Evolutionary conservation across 92 coral and sea anemone genomes (phyloP).

Genomic region (Bergia puertoricense): DNA sequence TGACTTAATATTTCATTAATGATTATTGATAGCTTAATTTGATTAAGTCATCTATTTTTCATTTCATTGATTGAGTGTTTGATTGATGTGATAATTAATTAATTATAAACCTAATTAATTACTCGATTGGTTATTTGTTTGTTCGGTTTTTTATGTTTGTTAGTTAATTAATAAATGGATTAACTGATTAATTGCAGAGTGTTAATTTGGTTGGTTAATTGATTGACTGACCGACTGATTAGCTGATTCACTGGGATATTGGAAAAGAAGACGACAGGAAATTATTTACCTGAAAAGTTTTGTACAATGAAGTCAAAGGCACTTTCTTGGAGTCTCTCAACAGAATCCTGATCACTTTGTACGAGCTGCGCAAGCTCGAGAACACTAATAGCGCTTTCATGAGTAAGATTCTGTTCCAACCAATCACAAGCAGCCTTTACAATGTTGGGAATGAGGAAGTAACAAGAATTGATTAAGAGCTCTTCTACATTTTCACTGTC

Average conservation of each 20-base stretch:
- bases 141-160: too few relatives aligned
- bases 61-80: too few relatives aligned
- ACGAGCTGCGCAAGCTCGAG: slow-evolving; percentile 36
- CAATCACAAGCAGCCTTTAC: slow-evolving; percentile 58
- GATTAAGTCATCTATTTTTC: too few relatives aligned
- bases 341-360: slow-evolving; percentile 25
- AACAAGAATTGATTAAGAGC: slow-evolving; percentile 44
- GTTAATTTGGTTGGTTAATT: too few relatives aligned
- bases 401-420: slow-evolving; percentile 30
- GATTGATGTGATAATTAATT: too few relatives aligned
- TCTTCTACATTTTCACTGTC: slow-evolving; percentile 33
- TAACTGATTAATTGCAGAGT: too few relatives aligned
- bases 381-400: slow-evolving; percentile 46
- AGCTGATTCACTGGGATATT: neutral
- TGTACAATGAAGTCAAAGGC: slow-evolving; percentile 32
- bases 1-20: too few relatives aligned
- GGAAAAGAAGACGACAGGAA: neutral
- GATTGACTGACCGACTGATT: too few relatives aligned
- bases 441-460: slow-evolving; percentile 53
- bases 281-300: slow-evolving; percentile 46
- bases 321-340: slow-evolving; percentile 30
- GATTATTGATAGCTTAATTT: too few relatives aligned
- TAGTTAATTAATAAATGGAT: too few relatives aligned
- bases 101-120: too few relatives aligned
- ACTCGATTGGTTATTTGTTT: too few relatives aligned